Conservation (phyloP, 1,140 invertebrate genomes). For the Pinna nobilis region DNA sequence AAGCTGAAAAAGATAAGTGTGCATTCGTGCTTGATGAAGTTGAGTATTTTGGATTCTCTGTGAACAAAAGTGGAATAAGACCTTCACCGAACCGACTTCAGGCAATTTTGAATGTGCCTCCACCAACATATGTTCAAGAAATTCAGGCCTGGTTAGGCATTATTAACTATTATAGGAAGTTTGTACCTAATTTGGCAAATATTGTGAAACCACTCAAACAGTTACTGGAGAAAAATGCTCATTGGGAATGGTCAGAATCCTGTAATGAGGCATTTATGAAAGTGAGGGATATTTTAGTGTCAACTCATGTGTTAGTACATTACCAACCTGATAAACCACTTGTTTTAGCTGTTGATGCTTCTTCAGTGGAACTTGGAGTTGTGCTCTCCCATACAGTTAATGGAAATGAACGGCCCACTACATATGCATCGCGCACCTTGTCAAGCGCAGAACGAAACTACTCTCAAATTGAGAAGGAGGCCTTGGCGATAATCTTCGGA, state of each 20-base stretch:
- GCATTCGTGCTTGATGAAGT: conserved; percentile 28
- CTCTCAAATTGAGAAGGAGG: conserved; percentile 29
- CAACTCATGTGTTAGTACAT: conserved; percentile 5
- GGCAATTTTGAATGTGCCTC: conserved; percentile 15
- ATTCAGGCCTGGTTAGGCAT: conserved; percentile 22
- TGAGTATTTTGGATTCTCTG: conserved; percentile 1
- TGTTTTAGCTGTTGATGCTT: conserved; percentile 15
- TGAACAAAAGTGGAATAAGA: conserved; percentile 9
- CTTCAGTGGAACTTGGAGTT: conserved; percentile 1
- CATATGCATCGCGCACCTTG: conserved; percentile 25
- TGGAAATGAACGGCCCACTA: conserved; percentile 13
- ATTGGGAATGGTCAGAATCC: conserved; percentile 32
- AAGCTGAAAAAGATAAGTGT: conserved; percentile 27
- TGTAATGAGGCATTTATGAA: conserved; percentile 31
- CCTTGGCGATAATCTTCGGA: conserved; percentile 31
- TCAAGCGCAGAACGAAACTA: conserved; percentile 14
- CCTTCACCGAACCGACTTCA: conserved; percentile 22
- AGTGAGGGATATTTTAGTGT: conserved; percentile 9
- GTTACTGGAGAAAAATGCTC: conserved; percentile 27
- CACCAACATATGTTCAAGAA: conserved; percentile 16
- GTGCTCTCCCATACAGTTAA: conserved; percentile 56
- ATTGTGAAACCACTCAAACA: conserved; percentile 26
- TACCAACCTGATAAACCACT: conserved; percentile 8
- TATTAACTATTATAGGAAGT: conserved; percentile 36
- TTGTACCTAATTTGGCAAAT: conserved; percentile 38